Conservation (phyloP, 2,113 vertebrate genomes). For the Zosterops lateralis region DNA sequence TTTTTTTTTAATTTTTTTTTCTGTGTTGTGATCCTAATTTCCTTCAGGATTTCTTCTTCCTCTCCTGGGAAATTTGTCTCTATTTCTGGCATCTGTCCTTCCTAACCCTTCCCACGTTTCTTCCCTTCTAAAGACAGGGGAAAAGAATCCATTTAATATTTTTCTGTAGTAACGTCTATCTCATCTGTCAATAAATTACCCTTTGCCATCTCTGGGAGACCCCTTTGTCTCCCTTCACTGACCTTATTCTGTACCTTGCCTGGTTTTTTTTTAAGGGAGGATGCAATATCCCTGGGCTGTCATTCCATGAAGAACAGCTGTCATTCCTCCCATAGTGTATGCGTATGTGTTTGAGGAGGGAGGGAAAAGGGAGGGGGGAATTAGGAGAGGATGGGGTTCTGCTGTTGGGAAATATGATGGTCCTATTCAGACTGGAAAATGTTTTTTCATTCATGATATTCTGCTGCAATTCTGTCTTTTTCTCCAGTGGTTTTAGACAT, state of each 20-base stretch:
- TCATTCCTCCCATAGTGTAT: conserved; percentile 65
- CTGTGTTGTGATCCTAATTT: conserved; percentile 46
- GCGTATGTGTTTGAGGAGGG: conserved; percentile 22
- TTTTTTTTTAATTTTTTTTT: neutral
- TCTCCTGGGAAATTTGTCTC: conserved; percentile 60
- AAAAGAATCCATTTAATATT: conserved; percentile 65
- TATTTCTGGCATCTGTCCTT: conserved; percentile 52
- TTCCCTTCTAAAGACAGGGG: conserved; percentile 45
- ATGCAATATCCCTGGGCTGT: conserved; percentile 66
- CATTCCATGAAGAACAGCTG: conserved; percentile 74
- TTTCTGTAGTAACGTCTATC: conserved; percentile 63
- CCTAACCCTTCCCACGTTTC: conserved; percentile 30
- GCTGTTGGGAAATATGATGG: conserved; percentile 28
- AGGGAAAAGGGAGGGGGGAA: conserved; percentile 16
- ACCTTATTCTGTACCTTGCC: conserved; percentile 66
- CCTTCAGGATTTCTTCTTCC: conserved; percentile 42
- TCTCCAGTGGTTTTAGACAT: neutral
- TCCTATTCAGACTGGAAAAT: conserved; percentile 22
- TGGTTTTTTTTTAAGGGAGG: conserved; percentile 65
- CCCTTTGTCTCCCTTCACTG: conserved; percentile 64
- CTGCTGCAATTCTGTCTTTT: neutral
- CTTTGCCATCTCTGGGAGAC: conserved; percentile 63
- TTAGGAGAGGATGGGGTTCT: conserved; percentile 24
- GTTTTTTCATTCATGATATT: conserved; percentile 37
- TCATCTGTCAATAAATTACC: conserved; percentile 71